phyloP scores from a whole-genome alignment of 2,113 vertebrate genomes.

The Paramormyrops kingsleyae region DNA sequence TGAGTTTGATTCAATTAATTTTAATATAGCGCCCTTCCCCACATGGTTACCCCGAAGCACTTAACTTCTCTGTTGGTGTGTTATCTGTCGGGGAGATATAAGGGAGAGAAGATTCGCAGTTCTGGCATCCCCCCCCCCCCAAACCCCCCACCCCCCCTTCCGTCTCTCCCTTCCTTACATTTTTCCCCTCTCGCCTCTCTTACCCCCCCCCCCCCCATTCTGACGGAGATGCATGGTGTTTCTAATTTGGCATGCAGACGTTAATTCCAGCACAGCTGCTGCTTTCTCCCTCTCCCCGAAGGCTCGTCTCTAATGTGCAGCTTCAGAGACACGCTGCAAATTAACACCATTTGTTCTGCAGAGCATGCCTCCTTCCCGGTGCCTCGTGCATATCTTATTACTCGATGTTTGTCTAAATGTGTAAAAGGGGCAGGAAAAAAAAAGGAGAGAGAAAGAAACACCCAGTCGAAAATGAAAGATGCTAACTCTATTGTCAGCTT shows the following conservation, averaged over 20 bases:
- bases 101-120: background rate
- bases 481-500: constrained; percentile 17
- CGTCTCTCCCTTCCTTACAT: constrained; percentile 14
- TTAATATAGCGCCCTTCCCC: constrained; percentile 11
- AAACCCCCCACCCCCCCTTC: background rate
- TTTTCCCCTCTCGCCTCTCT: constrained; percentile 21
- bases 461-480: constrained; percentile 22
- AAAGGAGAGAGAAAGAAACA: background rate
- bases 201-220: constrained; percentile 21
- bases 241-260: constrained; percentile 81
- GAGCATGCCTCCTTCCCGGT: constrained; percentile 79
- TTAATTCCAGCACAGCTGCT: constrained; percentile 90
- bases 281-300: constrained; percentile 68
- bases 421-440: constrained; percentile 35
- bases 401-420: constrained; percentile 56
- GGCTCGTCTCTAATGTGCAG: constrained; percentile 78
- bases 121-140: background rate
- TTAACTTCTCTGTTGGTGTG: background rate
- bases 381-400: constrained; percentile 74
- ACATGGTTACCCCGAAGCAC: background rate
- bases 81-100: background rate
- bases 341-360: constrained; percentile 92
- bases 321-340: constrained; percentile 82
- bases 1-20: background rate
- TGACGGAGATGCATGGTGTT: constrained; percentile 76